phyloP scores from a whole-genome alignment of 2,888 invertebrate species.

The Caradrina clavipalpis region DNA sequence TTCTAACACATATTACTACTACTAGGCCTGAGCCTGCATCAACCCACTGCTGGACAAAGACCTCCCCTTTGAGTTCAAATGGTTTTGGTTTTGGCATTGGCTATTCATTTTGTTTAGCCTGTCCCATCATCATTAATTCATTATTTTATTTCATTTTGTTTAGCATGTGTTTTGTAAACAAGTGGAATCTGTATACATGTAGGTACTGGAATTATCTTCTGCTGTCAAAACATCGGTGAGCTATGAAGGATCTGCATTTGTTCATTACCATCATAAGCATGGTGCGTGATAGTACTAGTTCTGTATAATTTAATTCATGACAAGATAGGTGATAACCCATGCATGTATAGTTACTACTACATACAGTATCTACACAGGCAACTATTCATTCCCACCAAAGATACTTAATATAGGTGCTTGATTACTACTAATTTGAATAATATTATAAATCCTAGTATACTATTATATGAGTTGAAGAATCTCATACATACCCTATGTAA shows the following conservation, averaged over 20 bases:
- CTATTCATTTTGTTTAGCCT: too few relatives aligned
- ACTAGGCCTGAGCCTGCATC: not conserved
- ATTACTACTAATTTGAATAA: not conserved
- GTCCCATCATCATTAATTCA: too few relatives aligned
- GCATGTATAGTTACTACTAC: not conserved
- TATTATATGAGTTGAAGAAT: not conserved
- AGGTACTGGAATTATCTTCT: too few relatives aligned
- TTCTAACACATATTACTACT: not conserved
- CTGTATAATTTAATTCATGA: not conserved
- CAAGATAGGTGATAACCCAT: not conserved
- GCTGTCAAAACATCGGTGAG: not conserved
- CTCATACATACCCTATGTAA: conserved; percentile 92
- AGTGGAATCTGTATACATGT: too few relatives aligned
- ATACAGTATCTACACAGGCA: not conserved
- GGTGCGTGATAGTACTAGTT: not conserved
- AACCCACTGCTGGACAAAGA: not conserved
- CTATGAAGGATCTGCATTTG: not conserved
- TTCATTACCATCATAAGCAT: not conserved
- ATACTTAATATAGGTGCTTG: too few relatives aligned
- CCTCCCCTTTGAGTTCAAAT: not conserved
- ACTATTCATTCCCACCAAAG: not conserved
- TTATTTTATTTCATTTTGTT: too few relatives aligned
- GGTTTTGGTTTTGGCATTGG: not conserved
- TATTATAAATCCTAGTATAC: conserved; percentile 8
- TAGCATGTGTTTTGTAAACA: too few relatives aligned